Percentiles rank a stretch among this genome's conserved stretches.
Conservation (phyloP, 2,113 vertebrate species). For the Peromyscus polionotus region DNA sequence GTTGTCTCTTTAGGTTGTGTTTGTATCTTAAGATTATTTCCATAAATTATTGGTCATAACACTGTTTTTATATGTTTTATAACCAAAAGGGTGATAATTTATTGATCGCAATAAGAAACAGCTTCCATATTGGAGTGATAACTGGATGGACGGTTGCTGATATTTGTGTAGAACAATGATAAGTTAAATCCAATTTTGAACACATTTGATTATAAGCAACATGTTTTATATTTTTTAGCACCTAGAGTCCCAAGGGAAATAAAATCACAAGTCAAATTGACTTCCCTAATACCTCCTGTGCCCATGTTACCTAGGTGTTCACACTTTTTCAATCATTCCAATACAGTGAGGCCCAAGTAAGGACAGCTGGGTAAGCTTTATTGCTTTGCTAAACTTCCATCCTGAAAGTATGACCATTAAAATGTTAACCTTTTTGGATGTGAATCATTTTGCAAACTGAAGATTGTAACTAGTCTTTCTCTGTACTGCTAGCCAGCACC, state of each 20-base stretch:
- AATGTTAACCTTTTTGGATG: background rate
- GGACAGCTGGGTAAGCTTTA: background rate
- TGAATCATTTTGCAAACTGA: slow-evolving; percentile 11
- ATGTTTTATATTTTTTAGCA: slow-evolving; percentile 26
- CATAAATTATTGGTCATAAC: background rate
- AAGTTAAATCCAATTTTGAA: background rate
- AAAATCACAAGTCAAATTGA: slow-evolving; percentile 19
- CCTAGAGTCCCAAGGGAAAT: background rate
- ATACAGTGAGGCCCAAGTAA: background rate
- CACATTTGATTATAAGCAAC: background rate
- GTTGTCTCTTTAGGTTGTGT: background rate
- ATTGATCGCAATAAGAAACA: background rate
- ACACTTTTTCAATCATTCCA: background rate
- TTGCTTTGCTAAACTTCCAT: background rate
- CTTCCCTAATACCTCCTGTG: background rate
- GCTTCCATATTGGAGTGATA: slow-evolving; percentile 3
- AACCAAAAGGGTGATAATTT: slow-evolving; percentile 10
- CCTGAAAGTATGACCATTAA: background rate
- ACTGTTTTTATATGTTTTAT: background rate
- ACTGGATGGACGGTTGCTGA: background rate
- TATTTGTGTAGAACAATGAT: background rate
- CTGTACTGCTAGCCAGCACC: background rate
- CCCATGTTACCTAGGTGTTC: background rate
- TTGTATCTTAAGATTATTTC: background rate
- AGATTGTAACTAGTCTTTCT: background rate